phyloP scores from a whole-genome alignment of 1,140 invertebrate genomes.

The Theocolax elegans region DNA sequence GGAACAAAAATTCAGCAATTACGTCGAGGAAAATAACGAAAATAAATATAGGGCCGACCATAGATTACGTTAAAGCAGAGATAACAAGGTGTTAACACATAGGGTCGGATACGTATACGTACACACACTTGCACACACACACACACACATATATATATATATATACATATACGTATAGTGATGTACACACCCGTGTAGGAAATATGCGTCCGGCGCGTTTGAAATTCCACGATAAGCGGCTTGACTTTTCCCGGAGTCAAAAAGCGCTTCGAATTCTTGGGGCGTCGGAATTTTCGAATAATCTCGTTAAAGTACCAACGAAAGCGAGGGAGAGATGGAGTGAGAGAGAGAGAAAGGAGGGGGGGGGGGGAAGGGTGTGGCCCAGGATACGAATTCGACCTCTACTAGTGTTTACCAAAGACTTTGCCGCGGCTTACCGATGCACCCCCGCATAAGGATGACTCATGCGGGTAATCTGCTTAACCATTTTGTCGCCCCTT shows the following conservation, averaged over 20 bases:
- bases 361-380: not conserved
- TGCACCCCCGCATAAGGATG: not conserved
- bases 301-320: constrained; percentile 5
- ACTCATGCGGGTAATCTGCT: constrained; percentile 18
- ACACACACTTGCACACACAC: no score
- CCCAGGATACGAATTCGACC: not conserved
- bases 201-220: constrained; percentile 8
- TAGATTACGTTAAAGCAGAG: no score
- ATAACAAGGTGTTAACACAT: no score
- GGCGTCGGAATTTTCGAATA: constrained; percentile 6
- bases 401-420: not conserved
- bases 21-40: no score
- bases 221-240: constrained; percentile 14
- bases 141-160: no score
- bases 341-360: not conserved
- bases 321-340: not conserved
- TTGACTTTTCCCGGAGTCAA: not conserved
- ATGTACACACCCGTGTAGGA: not conserved
- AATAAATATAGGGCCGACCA: no score
- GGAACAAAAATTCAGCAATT: no score
- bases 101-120: no score
- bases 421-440: not conserved
- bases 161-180: no score
- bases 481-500: not conserved
- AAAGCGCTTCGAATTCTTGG: constrained; percentile 15